A percentile compares a stretch with the other conserved stretches of the same genome.
These are phyloP conservation scores for Sinosuthora webbiana DNA, from an alignment of 2,113 vertebrate genomes.

Conservation along the genomic window DNA sequence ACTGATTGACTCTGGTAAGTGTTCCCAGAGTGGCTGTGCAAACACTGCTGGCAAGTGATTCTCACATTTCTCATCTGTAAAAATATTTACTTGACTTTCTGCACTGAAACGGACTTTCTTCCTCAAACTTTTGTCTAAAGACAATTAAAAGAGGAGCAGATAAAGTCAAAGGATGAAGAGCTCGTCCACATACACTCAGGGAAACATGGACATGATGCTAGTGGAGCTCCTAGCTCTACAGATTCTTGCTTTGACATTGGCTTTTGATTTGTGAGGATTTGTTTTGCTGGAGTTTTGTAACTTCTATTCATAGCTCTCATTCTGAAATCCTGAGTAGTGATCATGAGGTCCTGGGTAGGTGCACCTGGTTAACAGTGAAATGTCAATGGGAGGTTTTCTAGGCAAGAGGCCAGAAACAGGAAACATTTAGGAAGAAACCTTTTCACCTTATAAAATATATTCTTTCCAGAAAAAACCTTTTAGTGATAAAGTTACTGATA, in stretches of 20 bases:
- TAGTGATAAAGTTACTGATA: neutral
- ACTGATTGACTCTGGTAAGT: neutral
- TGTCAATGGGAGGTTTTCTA: neutral
- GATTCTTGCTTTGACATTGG: neutral
- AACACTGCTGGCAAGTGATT: neutral
- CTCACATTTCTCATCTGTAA: neutral
- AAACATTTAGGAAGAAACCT: neutral
- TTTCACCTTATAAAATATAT: neutral
- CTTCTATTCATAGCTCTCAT: neutral
- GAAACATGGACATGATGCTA: rapidly evolving
- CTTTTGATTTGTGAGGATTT: neutral
- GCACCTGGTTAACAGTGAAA: neutral
- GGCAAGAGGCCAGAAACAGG: neutral
- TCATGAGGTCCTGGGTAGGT: neutral
- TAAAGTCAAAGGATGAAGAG: neutral
- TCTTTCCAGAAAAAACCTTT: neutral
- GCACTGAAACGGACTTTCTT: neutral
- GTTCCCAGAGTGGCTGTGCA: neutral
- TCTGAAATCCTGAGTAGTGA: neutral
- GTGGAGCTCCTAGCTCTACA: neutral
- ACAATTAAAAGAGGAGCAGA: neutral
- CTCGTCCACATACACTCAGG: neutral
- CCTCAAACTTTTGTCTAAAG: neutral
- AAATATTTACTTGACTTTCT: slow-evolving; percentile 13
- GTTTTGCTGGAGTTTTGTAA: neutral